These are phyloP conservation scores for Crocallis elinguaria DNA, from an alignment of 2,888 invertebrate genomes.

Conservation along the genomic window DNA sequence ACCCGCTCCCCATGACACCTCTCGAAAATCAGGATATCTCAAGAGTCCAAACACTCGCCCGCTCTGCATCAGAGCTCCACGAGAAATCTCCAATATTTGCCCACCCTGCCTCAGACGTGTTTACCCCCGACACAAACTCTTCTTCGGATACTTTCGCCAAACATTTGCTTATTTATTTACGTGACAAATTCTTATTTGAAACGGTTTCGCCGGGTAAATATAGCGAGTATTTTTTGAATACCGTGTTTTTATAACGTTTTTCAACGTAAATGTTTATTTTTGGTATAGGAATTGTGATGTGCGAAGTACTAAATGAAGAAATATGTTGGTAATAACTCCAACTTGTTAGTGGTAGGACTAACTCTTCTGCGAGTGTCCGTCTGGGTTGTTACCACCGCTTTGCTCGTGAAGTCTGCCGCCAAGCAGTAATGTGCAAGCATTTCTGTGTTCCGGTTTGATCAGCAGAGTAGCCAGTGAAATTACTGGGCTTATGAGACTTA, in stretches of 20 bases:
- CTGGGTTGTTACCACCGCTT: too few species aligned
- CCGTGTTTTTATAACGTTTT: conserved; percentile 13
- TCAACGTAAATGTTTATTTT: conserved; percentile 2
- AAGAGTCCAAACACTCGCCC: conserved; percentile 18
- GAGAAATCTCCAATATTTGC: conserved; percentile 31
- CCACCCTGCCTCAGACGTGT: conserved; percentile 35
- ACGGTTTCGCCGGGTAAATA: conserved; percentile 20
- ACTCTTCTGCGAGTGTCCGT: too few species aligned
- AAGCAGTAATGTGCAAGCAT: too few species aligned
- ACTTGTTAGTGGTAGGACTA: too few species aligned
- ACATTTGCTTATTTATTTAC: conserved; percentile 40
- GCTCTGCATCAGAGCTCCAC: conserved; percentile 9
- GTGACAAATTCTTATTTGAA: conserved; percentile 36
- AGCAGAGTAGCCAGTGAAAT: too few species aligned
- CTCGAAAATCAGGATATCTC: conserved; percentile 9
- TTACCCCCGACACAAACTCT: conserved; percentile 23
- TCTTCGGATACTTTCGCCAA: conserved; percentile 23
- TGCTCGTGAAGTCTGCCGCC: too few species aligned
- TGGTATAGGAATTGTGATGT: neutral
- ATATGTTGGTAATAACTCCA: too few species aligned
- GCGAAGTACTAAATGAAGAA: too few species aligned
- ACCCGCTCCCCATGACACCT: conserved; percentile 16
- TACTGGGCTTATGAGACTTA: too few species aligned
- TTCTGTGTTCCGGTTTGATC: too few species aligned
- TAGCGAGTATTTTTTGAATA: conserved; percentile 3